Evolutionary conservation across 2,797 vertebrate genomes (phyloP).

Genomic region (Myotis vivesi): DNA sequence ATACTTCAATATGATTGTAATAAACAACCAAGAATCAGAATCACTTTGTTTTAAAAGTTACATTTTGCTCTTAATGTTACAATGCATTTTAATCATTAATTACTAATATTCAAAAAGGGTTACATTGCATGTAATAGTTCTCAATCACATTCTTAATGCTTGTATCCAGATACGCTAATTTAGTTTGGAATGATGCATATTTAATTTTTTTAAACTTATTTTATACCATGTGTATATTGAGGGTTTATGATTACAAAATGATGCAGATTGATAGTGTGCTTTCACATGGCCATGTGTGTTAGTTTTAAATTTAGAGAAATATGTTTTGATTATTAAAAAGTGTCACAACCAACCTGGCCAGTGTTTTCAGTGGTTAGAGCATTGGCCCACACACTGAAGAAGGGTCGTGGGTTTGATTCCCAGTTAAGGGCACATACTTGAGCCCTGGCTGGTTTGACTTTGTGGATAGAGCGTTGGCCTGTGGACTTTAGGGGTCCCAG

Average conservation of each 20-base stretch:
- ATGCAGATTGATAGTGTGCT: background rate
- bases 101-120: background rate
- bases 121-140: background rate
- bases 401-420: background rate
- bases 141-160: background rate
- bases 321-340: background rate
- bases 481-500: too few species aligned
- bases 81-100: background rate
- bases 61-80: background rate
- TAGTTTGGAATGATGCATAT: background rate
- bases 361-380: background rate
- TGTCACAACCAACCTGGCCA: background rate
- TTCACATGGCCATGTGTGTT: background rate
- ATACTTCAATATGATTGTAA: slow-evolving; percentile 42
- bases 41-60: slow-evolving; percentile 52
- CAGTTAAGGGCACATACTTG: background rate
- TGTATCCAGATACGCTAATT: background rate
- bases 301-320: background rate
- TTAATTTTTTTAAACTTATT: background rate
- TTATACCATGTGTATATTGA: background rate
- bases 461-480: too few species aligned
- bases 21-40: slow-evolving; percentile 39
- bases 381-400: background rate
- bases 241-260: background rate
- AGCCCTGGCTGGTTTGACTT: too few species aligned